Evolutionary conservation across 2,797 vertebrate genomes (phyloP).

Genomic region (Gorsachius magnificus): DNA sequence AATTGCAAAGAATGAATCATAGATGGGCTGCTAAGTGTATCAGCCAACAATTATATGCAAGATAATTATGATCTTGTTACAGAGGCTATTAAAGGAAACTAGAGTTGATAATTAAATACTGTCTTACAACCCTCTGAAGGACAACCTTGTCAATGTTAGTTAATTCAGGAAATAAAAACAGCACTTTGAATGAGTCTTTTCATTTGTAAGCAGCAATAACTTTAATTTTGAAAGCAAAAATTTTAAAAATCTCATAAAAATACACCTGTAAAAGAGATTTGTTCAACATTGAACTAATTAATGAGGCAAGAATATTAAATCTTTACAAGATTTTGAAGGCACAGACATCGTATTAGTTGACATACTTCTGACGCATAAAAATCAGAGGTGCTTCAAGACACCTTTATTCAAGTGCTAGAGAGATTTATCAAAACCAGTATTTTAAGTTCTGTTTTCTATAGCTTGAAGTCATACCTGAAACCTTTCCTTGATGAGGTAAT

Average conservation of each 20-base stretch:
- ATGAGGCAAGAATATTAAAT: not conserved
- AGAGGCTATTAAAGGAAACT: slow-evolving; percentile 72
- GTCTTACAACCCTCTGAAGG: slow-evolving; percentile 66
- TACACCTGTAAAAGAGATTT: not conserved
- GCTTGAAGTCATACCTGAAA: not conserved
- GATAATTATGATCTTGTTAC: slow-evolving; percentile 68
- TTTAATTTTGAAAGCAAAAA: not conserved
- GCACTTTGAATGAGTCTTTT: not conserved
- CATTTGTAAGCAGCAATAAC: not conserved
- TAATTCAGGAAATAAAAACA: slow-evolving; percentile 19
- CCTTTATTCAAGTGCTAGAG: not conserved
- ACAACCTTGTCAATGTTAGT: slow-evolving; percentile 44
- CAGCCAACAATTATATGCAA: slow-evolving; percentile 60
- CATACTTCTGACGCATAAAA: not conserved
- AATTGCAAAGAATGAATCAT: slow-evolving; percentile 41
- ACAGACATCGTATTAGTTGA: not conserved
- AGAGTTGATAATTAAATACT: slow-evolving; percentile 70
- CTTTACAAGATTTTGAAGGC: not conserved
- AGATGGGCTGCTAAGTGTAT: slow-evolving; percentile 64
- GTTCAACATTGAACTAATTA: not conserved
- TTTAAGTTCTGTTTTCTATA: not conserved
- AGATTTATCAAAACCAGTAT: not conserved
- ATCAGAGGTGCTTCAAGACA: not conserved
- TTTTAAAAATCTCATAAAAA: not conserved
- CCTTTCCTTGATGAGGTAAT: fast-evolving